phyloP scores from a whole-genome alignment of 2,113 vertebrate species.

The Pseudorasbora parva region DNA sequence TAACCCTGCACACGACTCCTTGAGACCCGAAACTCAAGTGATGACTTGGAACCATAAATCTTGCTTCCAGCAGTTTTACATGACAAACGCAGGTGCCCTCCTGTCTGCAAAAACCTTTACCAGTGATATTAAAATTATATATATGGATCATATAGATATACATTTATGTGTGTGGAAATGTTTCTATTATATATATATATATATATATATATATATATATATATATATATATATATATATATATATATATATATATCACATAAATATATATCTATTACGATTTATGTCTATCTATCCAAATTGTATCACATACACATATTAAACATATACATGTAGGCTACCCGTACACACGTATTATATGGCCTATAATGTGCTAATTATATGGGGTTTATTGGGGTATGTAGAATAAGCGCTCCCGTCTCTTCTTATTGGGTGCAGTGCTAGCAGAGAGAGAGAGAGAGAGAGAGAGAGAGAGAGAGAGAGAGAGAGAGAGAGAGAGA shows the following conservation, averaged over 20 bases:
- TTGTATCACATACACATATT: too few species aligned
- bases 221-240: neutral
- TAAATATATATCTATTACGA: too few species aligned
- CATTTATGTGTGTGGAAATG: too few species aligned
- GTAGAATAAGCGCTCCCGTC: neutral
- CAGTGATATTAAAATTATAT: too few species aligned
- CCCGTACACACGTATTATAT: too few species aligned
- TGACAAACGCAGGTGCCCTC: slow-evolving; percentile 11
- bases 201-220: too few species aligned
- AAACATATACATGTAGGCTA: too few species aligned
- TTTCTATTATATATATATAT: too few species aligned
- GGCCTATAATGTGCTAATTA: neutral
- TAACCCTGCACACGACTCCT: slow-evolving; percentile 18
- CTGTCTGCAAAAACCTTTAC: slow-evolving; percentile 4
- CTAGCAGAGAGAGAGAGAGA: neutral
- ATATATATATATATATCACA: too few species aligned
- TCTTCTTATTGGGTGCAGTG: slow-evolving; percentile 2
- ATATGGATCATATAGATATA: neutral
- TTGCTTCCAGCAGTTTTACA: neutral
- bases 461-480: neutral
- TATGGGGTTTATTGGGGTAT: neutral
- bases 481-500: neutral
- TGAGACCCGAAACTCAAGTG: slow-evolving; percentile 27
- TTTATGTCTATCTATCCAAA: too few species aligned
- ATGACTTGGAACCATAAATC: slow-evolving; percentile 27